Evolutionary conservation across 2,797 vertebrate species (phyloP), one percentile per base, ranked within the genome.

Genomic region (Morelia viridis): DNA sequence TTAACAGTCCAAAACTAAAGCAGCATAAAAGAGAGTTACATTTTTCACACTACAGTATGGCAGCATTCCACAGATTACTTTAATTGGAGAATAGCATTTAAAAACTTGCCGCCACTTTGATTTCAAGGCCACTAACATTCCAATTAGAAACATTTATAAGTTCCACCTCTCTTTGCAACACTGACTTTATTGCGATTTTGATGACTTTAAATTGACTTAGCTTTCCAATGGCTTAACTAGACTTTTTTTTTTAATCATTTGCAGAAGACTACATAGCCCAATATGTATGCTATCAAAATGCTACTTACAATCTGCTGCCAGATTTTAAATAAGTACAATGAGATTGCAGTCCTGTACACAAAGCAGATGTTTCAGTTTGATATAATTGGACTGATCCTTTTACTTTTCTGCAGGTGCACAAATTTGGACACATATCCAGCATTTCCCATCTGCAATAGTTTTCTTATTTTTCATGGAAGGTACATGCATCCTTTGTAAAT

Each of bases 1-100:
- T 46, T 85, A 89, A 64, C 13, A 87, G 57, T 61, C 26, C 64
- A 76, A 71, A 86, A 71, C 26, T 76, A 86, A 89, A 89, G 62
- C 2, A 13, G 64, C 56, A 31, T 85, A 11, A 87, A 76, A 35
- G 4, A 68, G 62, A 61, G 68, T 71, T 86, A 61, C 56, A 71
- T 56, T 76, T 19, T 86, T 50, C 62, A 86, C 35, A 76, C 28
- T 71, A 71, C 53, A 71, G 61, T 35, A 71, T 85, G 62, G 83
- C 83, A 86, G 11, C 1, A 17, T 89, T 92, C 91, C 91, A 92
- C 91, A 86, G 86, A 60, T 50, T 61, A n/a, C 64, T 92, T 71
- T 85, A 71, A 86, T 84, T 10, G 1, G 22, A 92, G 22, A 2
- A 35, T 26, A n/a, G n/a, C 50, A 58, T 10, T 65, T 65, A 31